Conservation (phyloP, 1,140 invertebrate species). For the Psilanteris sp. region DNA sequence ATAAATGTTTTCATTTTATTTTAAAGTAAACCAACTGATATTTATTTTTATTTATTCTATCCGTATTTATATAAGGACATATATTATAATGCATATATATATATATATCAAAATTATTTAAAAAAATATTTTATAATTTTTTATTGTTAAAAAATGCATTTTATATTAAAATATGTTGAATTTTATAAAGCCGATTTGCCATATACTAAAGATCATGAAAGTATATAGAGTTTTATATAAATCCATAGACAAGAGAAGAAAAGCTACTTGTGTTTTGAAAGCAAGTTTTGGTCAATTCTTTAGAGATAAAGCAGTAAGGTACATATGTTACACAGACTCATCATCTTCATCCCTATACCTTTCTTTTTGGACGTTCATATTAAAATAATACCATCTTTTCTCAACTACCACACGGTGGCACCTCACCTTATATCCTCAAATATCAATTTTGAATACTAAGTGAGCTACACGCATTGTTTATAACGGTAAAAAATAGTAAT, state of each 20-base stretch:
- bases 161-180: too few relatives aligned
- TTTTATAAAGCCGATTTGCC: too few relatives aligned
- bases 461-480: constrained; percentile 10
- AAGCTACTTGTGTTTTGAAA: constrained; percentile 7
- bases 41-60: too few relatives aligned
- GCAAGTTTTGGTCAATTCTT: constrained; percentile 49
- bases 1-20: too few relatives aligned
- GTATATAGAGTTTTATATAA: constrained; percentile 11
- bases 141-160: too few relatives aligned
- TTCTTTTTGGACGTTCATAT: constrained; percentile 37
- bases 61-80: too few relatives aligned
- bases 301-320: constrained; percentile 39
- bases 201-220: too few relatives aligned
- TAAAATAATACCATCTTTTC: constrained; percentile 57
- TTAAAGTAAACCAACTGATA: too few relatives aligned
- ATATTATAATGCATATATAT: too few relatives aligned
- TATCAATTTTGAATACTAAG: constrained; percentile 59
- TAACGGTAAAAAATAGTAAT: too few relatives aligned
- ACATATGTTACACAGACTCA: constrained; percentile 47
- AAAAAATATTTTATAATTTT: too few relatives aligned
- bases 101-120: too few relatives aligned
- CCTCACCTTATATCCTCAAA: constrained; percentile 17
- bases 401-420: constrained; percentile 40
- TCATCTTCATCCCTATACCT: constrained; percentile 36
- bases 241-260: constrained; percentile 7